These are phyloP conservation scores for Microcebus ravelobensis DNA, from an alignment of 2,113 vertebrate species.

Conservation along the genomic window DNA sequence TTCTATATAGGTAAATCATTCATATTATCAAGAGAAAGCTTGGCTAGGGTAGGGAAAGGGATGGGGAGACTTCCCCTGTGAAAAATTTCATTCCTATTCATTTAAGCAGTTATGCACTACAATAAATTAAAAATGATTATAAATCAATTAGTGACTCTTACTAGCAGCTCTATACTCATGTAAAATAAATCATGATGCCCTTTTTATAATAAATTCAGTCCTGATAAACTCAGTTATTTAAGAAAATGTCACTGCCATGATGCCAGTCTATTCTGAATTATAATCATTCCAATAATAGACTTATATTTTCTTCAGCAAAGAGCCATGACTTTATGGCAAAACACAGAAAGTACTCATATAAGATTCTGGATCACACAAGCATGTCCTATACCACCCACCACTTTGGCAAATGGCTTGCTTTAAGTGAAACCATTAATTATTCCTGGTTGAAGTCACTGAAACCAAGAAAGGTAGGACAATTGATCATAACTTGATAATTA, in stretches of 20 bases:
- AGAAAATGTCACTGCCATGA: slow-evolving; percentile 19
- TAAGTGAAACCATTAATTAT: background rate
- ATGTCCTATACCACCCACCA: background rate
- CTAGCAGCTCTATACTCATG: background rate
- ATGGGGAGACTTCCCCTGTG: background rate
- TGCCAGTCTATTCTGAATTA: slow-evolving; percentile 38
- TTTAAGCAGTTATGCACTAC: slow-evolving; percentile 54
- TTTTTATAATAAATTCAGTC: slow-evolving; percentile 45
- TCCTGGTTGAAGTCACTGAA: background rate
- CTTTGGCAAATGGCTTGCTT: background rate
- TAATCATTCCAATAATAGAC: background rate
- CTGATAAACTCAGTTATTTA: slow-evolving; percentile 41
- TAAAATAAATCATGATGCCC: slow-evolving; percentile 52
- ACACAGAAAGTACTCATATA: rapidly evolving
- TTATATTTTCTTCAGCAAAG: slow-evolving; percentile 16
- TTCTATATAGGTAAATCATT: slow-evolving; percentile 51
- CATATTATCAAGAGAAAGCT: slow-evolving; percentile 18
- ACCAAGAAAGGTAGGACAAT: background rate
- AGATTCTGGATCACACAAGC: background rate
- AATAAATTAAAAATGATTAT: slow-evolving; percentile 60
- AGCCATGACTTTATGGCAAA: background rate
- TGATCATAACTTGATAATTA: background rate
- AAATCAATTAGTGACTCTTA: slow-evolving; percentile 71
- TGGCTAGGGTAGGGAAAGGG: no score
- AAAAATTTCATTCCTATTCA: slow-evolving; percentile 48